Base-by-base conservation (phyloP, 1,140 invertebrate species). In the Orussus abietinus region DNA sequence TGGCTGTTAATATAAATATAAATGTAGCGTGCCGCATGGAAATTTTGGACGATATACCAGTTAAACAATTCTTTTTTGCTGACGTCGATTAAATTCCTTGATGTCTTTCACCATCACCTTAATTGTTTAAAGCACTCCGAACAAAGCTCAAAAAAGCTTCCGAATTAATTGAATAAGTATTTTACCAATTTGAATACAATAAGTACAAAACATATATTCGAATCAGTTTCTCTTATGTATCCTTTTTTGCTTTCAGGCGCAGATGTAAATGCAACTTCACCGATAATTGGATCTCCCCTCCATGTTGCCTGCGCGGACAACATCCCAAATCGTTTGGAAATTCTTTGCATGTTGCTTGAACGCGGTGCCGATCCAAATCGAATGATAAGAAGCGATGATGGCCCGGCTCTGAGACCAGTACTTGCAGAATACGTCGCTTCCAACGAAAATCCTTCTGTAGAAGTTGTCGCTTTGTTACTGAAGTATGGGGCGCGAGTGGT, bases 291-390 rank as follows among this genome's bases (percentile, higher is more conserved):
- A 5, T 86, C 87, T 0, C 83, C 90, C 0, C 75, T 94, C 5
- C 90, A 93, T 66, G 85, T 93, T 4, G 90, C 88, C 0, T 89
- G 88, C 61, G 85, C 88, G 1, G 88, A 92, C 55, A 85, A 84
- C 42, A 85, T 92, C 34, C 75, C 78, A 1, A 86, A 90, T 51
- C 77, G 83, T 45, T 70, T 80, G 49, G 78, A 84, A 64, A 83
- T 84, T 14, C 63, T 84, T 34, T 81, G 22, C 44, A 79, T 89
- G 72, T 69, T 92, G 22, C 65, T 92, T 40, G 80, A 82, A 45
- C 76, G 78, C 20, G 85, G 86, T 14, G 87, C 86, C 1, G 83
- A 91, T 62, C 88, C 88, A 0, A 92, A 91, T 59, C 65, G 84
- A 18, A 80, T 85, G 42, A 84, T 88, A 10, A 81, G 81, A 44